Conservation (phyloP, 2,888 invertebrate species). For the Microdon myrmicae region DNA sequence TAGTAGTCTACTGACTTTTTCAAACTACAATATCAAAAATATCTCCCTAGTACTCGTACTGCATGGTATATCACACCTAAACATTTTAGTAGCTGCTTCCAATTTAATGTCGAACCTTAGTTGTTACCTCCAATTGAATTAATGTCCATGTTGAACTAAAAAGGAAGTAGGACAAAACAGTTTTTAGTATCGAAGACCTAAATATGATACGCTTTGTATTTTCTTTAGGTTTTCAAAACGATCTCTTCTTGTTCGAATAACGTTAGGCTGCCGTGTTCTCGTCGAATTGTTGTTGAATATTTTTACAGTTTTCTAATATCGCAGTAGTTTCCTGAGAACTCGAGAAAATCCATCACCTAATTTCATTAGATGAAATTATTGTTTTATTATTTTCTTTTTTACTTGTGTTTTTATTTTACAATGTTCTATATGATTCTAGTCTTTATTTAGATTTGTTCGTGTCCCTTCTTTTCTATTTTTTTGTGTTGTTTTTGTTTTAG, state of each 20-base stretch:
- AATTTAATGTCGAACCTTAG: too few species aligned
- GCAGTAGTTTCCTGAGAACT: slow-evolving; percentile 60
- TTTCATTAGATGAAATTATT: slow-evolving; percentile 54
- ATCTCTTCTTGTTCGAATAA: slow-evolving; percentile 59
- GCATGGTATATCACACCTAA: too few species aligned
- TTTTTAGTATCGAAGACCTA: slow-evolving; percentile 8
- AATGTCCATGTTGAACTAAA: too few species aligned
- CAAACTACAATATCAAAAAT: too few species aligned
- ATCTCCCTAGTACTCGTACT: too few species aligned
- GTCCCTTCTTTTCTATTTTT: slow-evolving; percentile 29
- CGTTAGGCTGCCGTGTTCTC: slow-evolving; percentile 58
- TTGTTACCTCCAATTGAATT: too few species aligned
- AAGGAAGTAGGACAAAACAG: too few species aligned
- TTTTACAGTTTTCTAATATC: too few species aligned
- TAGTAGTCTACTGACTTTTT: too few species aligned
- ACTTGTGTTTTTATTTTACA: neutral
- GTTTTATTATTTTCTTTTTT: slow-evolving; percentile 5
- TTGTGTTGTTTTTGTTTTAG: neutral
- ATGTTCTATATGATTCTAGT: slow-evolving; percentile 3
- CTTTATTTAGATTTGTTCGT: slow-evolving; percentile 12
- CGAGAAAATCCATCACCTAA: slow-evolving; percentile 59
- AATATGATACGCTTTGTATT: slow-evolving; percentile 12
- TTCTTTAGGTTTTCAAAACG: slow-evolving; percentile 19
- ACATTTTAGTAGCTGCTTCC: too few species aligned
- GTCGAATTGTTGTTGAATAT: slow-evolving; percentile 17